phyloP scores from a whole-genome alignment of 2,797 vertebrate species.

The Chelon labrosus region DNA sequence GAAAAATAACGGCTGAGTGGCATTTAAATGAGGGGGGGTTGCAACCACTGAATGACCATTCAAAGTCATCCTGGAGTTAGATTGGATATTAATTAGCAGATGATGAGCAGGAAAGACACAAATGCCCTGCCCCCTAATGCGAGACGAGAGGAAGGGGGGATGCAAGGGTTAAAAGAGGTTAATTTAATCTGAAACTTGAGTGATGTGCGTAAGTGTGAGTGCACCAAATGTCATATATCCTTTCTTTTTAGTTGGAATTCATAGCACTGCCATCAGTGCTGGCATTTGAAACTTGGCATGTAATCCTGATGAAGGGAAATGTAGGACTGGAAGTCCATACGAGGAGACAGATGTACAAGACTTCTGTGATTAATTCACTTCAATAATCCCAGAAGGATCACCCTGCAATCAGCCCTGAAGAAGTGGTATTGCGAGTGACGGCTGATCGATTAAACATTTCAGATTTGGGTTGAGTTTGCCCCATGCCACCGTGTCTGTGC shows the following conservation, averaged over 20 bases:
- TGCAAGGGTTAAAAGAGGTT: slow-evolving; percentile 18
- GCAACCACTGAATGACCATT: slow-evolving; percentile 66
- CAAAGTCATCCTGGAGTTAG: slow-evolving; percentile 70
- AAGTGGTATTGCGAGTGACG: background rate
- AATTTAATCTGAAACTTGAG: slow-evolving; percentile 44
- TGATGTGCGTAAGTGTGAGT: background rate
- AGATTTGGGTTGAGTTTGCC: background rate
- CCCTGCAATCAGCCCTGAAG: background rate
- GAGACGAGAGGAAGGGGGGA: slow-evolving; percentile 10
- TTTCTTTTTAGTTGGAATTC: slow-evolving; percentile 4
- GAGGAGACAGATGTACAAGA: background rate
- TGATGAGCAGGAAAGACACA: slow-evolving; percentile 26
- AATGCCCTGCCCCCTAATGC: slow-evolving; percentile 29
- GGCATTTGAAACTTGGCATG: slow-evolving; percentile 27
- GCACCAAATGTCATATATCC: slow-evolving; percentile 10
- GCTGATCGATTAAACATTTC: background rate
- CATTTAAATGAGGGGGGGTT: slow-evolving; percentile 77
- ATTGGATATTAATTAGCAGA: slow-evolving; percentile 74
- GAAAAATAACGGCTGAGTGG: slow-evolving; percentile 68
- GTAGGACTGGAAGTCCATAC: background rate
- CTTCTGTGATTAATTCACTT: background rate
- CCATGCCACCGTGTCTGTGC: background rate
- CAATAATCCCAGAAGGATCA: background rate
- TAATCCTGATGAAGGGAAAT: slow-evolving; percentile 4
- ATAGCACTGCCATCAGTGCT: slow-evolving; percentile 17